Percentiles rank a stretch among this genome's conserved stretches.
Conservation (phyloP, 1,140 invertebrate species). For the Drosophila tsacasi region DNA sequence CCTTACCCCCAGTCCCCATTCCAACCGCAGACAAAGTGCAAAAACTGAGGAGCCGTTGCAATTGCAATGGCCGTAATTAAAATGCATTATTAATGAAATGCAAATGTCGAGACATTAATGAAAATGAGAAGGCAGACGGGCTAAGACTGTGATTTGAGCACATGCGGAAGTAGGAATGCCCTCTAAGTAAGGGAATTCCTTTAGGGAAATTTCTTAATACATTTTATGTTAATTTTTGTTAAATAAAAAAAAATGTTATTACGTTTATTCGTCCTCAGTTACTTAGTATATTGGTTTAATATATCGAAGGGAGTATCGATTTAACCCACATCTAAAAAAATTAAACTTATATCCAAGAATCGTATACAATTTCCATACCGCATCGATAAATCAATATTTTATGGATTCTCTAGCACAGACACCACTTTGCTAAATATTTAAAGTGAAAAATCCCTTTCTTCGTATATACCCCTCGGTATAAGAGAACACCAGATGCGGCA, state of each 20-base stretch:
- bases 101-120: conserved; percentile 56
- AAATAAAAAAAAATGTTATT: too few relatives aligned
- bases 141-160: neutral
- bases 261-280: too few relatives aligned
- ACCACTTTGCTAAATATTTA: neutral
- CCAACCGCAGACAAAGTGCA: conserved; percentile 46
- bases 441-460: neutral
- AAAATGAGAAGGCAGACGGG: conserved; percentile 23
- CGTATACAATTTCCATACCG: too few relatives aligned
- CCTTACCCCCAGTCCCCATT: neutral
- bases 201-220: neutral
- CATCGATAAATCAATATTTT: neutral
- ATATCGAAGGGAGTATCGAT: too few relatives aligned
- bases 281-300: too few relatives aligned
- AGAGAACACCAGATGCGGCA: neutral
- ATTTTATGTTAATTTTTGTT: neutral
- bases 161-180: neutral
- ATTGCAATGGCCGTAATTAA: conserved; percentile 49
- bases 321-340: too few relatives aligned
- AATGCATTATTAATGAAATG: conserved; percentile 68
- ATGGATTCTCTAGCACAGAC: too few relatives aligned
- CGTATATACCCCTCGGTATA: neutral
- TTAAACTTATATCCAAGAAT: too few relatives aligned
- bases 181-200: neutral
- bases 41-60: conserved; percentile 27